Percentiles rank a stretch among this genome's conserved stretches.
These are phyloP conservation scores for Origma solitaria DNA, from an alignment of 2,113 vertebrate species.

Conservation along the genomic window DNA sequence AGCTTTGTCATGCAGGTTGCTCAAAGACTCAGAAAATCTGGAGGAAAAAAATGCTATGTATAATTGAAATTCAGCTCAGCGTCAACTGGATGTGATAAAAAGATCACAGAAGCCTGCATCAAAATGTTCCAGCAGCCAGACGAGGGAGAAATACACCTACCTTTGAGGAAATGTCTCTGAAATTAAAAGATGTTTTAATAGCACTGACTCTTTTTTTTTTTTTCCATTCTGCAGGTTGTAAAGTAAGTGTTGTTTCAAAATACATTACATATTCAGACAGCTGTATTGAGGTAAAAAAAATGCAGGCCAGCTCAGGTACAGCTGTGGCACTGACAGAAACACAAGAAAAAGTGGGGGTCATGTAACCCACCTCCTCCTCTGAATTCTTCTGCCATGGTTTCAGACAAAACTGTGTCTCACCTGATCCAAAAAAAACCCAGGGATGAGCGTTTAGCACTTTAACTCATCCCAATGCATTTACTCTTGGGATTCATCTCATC, in stretches of 20 bases:
- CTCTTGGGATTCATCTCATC: fast-evolving
- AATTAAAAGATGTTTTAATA: background rate
- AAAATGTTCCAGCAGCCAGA: background rate
- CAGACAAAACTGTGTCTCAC: background rate
- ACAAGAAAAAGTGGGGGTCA: background rate
- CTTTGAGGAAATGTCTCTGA: background rate
- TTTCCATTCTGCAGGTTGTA: background rate
- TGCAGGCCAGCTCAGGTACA: background rate
- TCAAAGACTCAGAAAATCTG: background rate
- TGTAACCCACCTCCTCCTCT: background rate
- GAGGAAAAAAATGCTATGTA: background rate
- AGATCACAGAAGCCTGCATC: background rate
- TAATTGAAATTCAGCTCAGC: background rate
- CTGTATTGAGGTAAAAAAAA: background rate
- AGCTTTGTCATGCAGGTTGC: background rate
- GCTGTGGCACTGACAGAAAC: background rate
- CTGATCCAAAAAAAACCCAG: background rate
- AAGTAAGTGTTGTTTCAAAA: background rate
- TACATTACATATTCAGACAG: background rate
- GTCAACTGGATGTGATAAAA: background rate
- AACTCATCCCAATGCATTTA: background rate
- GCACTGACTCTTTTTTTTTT: background rate
- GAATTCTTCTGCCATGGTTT: background rate
- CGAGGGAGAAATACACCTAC: background rate
- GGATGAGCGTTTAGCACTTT: background rate